Percentiles rank a stretch among this genome's conserved stretches.
phyloP scores from a whole-genome alignment of 2,888 invertebrate genomes.

The Metopia argyrocephala region DNA sequence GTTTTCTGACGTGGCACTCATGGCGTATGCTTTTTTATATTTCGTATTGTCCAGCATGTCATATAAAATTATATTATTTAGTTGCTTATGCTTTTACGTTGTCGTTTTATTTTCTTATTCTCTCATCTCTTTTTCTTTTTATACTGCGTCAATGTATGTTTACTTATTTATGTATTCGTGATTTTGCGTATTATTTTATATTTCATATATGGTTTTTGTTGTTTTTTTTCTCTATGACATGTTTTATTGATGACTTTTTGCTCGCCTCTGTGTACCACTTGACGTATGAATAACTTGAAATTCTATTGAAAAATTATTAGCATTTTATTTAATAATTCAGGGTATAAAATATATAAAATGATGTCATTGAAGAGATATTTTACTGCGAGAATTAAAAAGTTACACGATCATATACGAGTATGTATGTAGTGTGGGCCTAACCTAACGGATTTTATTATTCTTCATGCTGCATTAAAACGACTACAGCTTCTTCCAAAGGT shows the following conservation, averaged over 20 bases:
- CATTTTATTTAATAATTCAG: background rate
- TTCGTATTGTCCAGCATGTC: conserved; percentile 30
- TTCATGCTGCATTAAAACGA: no score
- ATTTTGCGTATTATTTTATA: conserved; percentile 44
- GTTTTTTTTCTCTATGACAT: background rate
- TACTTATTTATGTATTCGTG: background rate
- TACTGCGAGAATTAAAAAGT: background rate
- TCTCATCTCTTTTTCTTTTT: background rate
- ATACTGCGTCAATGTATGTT: background rate
- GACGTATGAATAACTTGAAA: conserved; percentile 62
- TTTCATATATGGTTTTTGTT: conserved; percentile 17
- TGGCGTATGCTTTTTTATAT: conserved; percentile 73
- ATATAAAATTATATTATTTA: conserved; percentile 61
- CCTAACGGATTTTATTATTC: no score
- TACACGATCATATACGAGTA: no score
- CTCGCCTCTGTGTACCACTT: conserved; percentile 33
- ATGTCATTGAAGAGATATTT: conserved; percentile 7
- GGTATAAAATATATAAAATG: background rate
- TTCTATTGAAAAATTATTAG: conserved; percentile 68
- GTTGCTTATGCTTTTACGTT: background rate
- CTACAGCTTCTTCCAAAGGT: no score
- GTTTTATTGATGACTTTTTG: background rate
- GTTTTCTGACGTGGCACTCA: conserved; percentile 65
- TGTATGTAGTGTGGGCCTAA: no score
- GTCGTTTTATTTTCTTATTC: conserved; percentile 44